phyloP scores from a whole-genome alignment of 2,113 vertebrate species.

The Toxotes jaculatrix region DNA sequence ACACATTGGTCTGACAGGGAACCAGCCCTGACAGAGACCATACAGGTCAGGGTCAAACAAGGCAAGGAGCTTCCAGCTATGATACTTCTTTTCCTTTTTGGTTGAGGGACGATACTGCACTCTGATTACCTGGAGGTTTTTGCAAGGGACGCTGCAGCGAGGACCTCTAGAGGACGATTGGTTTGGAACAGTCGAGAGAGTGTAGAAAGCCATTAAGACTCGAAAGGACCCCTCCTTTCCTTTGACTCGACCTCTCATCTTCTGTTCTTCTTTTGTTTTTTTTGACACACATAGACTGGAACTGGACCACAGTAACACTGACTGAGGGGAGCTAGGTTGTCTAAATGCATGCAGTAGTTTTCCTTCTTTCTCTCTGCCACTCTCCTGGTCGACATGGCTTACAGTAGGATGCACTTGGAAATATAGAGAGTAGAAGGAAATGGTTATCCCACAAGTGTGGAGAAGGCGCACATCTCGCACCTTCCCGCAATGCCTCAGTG shows the following conservation, averaged over 20 bases:
- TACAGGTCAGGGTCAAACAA: conserved; percentile 59
- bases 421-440: conserved; percentile 61
- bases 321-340: conserved; percentile 74
- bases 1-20: conserved; percentile 69
- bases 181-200: conserved; percentile 80
- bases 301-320: conserved; percentile 76
- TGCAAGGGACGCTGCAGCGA: conserved; percentile 80
- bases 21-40: conserved; percentile 78
- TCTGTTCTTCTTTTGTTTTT: conserved; percentile 62
- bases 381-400: conserved; percentile 66
- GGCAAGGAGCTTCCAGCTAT: conserved; percentile 53
- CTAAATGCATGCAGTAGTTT: conserved; percentile 80
- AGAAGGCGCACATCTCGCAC: conserved; percentile 45
- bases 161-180: conserved; percentile 62
- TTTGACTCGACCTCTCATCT: conserved; percentile 40
- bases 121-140: conserved; percentile 56
- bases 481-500: conserved; percentile 66
- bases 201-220: conserved; percentile 68
- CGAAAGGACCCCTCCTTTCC: conserved; percentile 42
- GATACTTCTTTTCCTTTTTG: conserved; percentile 25
- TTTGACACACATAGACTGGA: conserved; percentile 74
- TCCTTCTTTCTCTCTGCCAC: conserved; percentile 49
- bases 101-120: conserved; percentile 24
- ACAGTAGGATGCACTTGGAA: conserved; percentile 74
- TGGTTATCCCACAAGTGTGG: conserved; percentile 37